These are phyloP conservation scores for Tolmerus cingulatus DNA, from an alignment of 2,888 invertebrate genomes.

Conservation along the genomic window DNA sequence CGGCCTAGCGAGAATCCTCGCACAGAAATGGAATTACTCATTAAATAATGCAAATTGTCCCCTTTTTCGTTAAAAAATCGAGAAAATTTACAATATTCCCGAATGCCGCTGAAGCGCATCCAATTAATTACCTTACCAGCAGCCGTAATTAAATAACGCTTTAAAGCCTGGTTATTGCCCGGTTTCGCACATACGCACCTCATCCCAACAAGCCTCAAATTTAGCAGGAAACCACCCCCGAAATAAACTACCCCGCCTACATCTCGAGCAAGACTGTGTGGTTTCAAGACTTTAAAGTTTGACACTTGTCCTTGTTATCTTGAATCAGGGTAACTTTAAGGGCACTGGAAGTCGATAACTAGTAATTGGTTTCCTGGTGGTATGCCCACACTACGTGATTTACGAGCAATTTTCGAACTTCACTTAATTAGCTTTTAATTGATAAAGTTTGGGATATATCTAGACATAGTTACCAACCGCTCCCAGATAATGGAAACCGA, in stretches of 20 bases:
- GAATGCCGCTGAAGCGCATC: neutral
- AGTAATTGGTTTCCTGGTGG: neutral
- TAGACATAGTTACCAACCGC: neutral
- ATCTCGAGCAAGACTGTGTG: neutral
- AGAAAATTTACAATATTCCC: neutral
- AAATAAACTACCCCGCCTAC: neutral
- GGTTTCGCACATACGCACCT: neutral
- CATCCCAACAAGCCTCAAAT: neutral
- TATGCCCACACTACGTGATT: neutral
- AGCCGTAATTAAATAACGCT: neutral
- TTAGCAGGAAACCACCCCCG: neutral
- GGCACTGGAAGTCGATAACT: neutral
- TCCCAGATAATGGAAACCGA: neutral
- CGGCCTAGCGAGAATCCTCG: neutral
- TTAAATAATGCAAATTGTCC: neutral
- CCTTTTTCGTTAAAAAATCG: neutral
- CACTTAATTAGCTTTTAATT: slow-evolving; percentile 21
- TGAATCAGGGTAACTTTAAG: neutral
- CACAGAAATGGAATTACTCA: neutral
- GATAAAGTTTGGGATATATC: neutral
- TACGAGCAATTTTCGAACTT: slow-evolving; percentile 1
- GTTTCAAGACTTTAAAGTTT: neutral
- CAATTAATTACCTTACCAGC: slow-evolving; percentile 3
- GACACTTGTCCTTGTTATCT: slow-evolving; percentile 13
- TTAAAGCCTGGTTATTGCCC: neutral